Base-by-base conservation (phyloP, 2,888 invertebrate genomes). In the Amiota mariae region DNA sequence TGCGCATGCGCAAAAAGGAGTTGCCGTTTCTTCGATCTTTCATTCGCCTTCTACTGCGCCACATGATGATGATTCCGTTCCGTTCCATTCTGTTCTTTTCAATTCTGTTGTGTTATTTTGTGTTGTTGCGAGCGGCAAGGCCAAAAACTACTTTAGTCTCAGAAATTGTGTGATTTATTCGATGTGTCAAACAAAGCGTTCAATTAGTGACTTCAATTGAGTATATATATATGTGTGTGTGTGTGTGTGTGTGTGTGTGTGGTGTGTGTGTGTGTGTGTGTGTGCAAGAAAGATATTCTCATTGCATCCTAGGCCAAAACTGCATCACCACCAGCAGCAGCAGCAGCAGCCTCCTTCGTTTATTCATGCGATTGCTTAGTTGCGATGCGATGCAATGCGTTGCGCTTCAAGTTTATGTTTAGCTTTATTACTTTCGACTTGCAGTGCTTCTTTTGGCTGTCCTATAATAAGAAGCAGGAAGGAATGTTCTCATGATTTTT, bases 181-280 rank as follows among this genome's bases (percentile, higher is more conserved):
- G 85, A 88, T 87, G 88, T 89, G 89, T 89, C 89, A 88, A 85
- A 84, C 87, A 89, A 87, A 89, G 89, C 89, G 89, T 89, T 89
- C 89, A 89, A 89, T 89, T 89, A 89, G 89, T 87, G 87, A 85
- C 87, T 88, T 86, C 87, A 88, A 87, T 88, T 88, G 88, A 85
- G 85, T 82, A 81, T 78, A 77, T 79, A 72, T 76, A 75, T 54
- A 71, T 2, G 24, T 24, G 46, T 10, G 54, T 54, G 54, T 54
- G 54, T 54, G n/a, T n/a, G n/a, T n/a, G n/a, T n/a, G n/a, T n/a
- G n/a, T 54, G 54, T 54, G 54, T 54, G 2, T 46, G 49, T 48
- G 66, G n/a, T n/a, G 54, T 54, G 54, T 54, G 54, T 54, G 2
- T 46, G 49, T 48, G 66, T 66, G 18, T 15, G 18, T 9, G 20